These are phyloP conservation scores for Etheostoma nigrum DNA, from an alignment of 2,797 vertebrate genomes.

Conservation along the genomic window DNA sequence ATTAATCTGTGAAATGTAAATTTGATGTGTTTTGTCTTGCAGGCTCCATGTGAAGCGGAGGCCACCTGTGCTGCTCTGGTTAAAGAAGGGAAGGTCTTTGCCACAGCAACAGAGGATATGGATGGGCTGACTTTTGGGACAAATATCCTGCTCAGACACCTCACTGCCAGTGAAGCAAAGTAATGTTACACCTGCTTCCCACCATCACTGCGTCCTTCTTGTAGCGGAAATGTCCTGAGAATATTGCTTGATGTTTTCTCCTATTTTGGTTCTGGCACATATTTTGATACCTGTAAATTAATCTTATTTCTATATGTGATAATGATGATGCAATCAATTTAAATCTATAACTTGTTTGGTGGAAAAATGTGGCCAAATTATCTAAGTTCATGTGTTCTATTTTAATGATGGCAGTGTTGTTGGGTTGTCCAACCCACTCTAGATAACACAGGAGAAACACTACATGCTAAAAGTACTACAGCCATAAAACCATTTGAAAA, in stretches of 20 bases:
- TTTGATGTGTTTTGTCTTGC: not conserved
- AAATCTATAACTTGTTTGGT: not conserved
- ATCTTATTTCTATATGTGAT: not conserved
- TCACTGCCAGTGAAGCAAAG: conserved; percentile 96
- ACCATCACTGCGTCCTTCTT: not conserved
- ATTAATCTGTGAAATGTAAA: not conserved
- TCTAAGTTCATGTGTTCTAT: not conserved
- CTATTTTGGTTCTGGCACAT: not conserved
- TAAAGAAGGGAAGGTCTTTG: conserved; percentile 94
- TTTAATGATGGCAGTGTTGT: not conserved
- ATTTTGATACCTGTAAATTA: not conserved
- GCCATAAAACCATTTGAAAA: not conserved
- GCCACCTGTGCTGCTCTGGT: conserved; percentile 96
- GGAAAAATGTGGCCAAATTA: not conserved
- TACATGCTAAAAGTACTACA: not conserved
- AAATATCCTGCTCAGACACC: conserved; percentile 91
- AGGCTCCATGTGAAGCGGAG: conserved; percentile 96
- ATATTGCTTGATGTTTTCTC: not conserved
- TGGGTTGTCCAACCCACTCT: not conserved
- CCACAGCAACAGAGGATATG: conserved; percentile 97
- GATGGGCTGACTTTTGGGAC: conserved; percentile 97
- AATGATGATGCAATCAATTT: not conserved
- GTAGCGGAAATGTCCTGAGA: not conserved
- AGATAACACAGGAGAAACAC: not conserved
- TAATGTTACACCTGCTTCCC: conserved; percentile 45